A percentile compares a stretch with the other conserved stretches of the same genome.
These are phyloP conservation scores for Caloenas nicobarica DNA, from an alignment of 2,113 vertebrate genomes.

Conservation along the genomic window DNA sequence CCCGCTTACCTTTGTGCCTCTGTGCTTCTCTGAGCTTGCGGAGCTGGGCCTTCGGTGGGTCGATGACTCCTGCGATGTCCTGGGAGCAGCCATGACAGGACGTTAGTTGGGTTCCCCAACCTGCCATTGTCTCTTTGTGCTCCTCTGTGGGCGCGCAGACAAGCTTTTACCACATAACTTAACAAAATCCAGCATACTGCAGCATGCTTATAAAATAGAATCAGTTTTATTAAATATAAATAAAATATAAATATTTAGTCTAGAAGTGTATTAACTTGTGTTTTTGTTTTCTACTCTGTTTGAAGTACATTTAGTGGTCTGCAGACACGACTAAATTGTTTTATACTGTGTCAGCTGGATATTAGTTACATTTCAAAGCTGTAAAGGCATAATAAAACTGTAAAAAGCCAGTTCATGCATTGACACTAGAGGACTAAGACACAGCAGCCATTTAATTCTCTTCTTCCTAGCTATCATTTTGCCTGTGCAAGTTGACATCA, in stretches of 20 bases:
- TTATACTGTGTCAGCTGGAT: not conserved
- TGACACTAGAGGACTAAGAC: not conserved
- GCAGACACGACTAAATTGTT: not conserved
- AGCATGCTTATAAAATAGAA: not conserved
- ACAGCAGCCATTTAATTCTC: not conserved
- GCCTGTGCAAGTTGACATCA: not conserved
- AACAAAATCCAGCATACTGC: not conserved
- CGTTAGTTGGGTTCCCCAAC: not conserved
- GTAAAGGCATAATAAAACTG: not conserved
- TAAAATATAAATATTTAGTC: not conserved
- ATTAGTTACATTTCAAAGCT: not conserved
- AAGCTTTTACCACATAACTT: not conserved
- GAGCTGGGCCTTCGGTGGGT: not conserved
- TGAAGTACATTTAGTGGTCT: not conserved
- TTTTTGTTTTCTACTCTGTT: not conserved
- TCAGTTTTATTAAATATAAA: not conserved
- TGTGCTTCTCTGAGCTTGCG: not conserved
- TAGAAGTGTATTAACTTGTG: not conserved
- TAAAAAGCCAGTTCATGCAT: not conserved
- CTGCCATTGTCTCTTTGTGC: not conserved
- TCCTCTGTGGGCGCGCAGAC: not conserved
- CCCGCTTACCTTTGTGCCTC: too few species aligned
- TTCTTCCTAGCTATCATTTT: not conserved
- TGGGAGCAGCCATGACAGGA: not conserved
- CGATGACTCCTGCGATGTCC: not conserved